These are phyloP conservation scores for Acanthosepion pharaonis DNA, from an alignment of 2,888 invertebrate genomes.

Conservation along the genomic window DNA sequence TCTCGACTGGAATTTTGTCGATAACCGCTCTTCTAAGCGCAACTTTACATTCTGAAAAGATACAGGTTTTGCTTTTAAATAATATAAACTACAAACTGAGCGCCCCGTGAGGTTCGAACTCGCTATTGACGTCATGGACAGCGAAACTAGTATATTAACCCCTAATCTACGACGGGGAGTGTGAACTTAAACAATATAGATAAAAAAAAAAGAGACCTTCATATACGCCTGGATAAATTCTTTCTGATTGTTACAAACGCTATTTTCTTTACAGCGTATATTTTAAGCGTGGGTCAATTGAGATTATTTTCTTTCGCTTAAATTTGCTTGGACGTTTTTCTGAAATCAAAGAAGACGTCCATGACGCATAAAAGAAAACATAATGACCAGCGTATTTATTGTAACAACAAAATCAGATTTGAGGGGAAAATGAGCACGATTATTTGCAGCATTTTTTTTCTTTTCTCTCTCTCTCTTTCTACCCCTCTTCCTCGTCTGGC, in stretches of 20 bases:
- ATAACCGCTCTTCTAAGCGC: no score
- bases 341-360: background rate
- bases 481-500: background rate
- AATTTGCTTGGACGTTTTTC: background rate
- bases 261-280: background rate
- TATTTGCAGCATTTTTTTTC: background rate
- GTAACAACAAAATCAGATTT: slow-evolving; percentile 33
- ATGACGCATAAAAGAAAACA: background rate
- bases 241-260: background rate
- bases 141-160: background rate
- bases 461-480: background rate
- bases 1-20: no score
- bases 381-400: background rate
- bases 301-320: background rate
- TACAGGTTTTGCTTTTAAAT: no score
- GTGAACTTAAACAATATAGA: background rate
- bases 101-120: background rate
- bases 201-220: background rate
- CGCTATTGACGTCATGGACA: background rate
- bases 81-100: no score
- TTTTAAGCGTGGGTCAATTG: background rate
- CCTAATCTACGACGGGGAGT: background rate
- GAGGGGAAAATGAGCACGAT: background rate
- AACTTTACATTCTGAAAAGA: no score
- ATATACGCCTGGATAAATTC: background rate